These are phyloP conservation scores for Zaprionus africanus DNA, from an alignment of 1,140 invertebrate species.

Conservation along the genomic window DNA sequence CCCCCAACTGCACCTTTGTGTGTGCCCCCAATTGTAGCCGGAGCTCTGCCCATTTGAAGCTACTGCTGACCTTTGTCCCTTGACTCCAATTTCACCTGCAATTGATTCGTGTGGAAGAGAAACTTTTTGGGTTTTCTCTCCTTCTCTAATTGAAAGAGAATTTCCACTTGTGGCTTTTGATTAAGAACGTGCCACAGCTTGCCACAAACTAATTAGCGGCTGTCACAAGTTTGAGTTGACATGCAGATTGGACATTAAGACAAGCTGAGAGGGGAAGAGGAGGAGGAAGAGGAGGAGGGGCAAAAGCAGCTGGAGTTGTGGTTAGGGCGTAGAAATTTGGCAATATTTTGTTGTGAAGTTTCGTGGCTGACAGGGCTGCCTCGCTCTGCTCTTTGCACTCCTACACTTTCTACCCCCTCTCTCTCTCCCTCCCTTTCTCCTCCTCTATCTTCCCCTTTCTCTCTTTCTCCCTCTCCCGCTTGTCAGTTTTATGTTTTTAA, in stretches of 20 bases:
- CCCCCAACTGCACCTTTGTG: background rate
- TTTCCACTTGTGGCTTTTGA: slow-evolving; percentile 52
- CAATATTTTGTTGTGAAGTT: slow-evolving; percentile 26
- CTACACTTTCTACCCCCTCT: background rate
- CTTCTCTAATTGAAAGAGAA: slow-evolving; percentile 69
- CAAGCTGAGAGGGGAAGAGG: slow-evolving; percentile 26
- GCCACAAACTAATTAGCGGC: slow-evolving; percentile 66
- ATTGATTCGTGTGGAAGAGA: slow-evolving; percentile 7
- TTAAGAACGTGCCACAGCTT: slow-evolving; percentile 21
- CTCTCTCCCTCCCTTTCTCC: background rate
- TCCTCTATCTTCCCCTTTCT: background rate
- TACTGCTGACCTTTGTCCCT: slow-evolving; percentile 2
- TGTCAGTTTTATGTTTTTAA: slow-evolving; percentile 43
- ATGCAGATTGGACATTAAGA: slow-evolving; percentile 48
- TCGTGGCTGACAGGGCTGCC: slow-evolving; percentile 9
- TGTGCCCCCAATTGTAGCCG: background rate
- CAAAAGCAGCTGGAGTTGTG: background rate
- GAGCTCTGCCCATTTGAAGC: background rate
- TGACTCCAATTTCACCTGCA: slow-evolving; percentile 18
- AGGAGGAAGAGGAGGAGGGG: background rate
- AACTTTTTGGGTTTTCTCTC: slow-evolving; percentile 30
- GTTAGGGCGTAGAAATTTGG: slow-evolving; percentile 35
- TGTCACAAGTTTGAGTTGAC: slow-evolving; percentile 54
- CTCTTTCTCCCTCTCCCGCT: background rate
- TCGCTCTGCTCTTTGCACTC: background rate